A percentile compares a stretch with the other conserved stretches of the same genome.
Conservation (phyloP, 2,797 vertebrate species). For the Staurois parvus region DNA sequence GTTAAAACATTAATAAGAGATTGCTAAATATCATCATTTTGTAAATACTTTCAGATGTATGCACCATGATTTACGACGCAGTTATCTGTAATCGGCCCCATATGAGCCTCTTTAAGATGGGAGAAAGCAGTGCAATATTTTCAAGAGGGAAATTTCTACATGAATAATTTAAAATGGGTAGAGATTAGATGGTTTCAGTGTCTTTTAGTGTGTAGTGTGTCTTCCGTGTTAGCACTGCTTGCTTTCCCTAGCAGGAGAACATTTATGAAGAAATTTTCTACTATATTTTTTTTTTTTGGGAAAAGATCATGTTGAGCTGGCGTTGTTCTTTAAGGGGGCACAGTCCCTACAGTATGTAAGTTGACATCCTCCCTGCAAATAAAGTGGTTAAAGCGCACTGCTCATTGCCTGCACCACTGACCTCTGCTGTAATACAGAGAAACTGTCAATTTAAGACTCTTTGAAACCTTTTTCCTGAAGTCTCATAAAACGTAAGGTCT, state of each 20-base stretch:
- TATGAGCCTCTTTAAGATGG: constrained; percentile 17
- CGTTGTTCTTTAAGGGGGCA: too few relatives aligned
- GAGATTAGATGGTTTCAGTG: neutral
- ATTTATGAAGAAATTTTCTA: neutral
- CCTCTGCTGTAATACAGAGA: too few relatives aligned
- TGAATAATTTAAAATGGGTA: constrained; percentile 28
- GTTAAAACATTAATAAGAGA: constrained; percentile 28
- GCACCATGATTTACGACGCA: constrained; percentile 27
- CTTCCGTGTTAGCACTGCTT: neutral
- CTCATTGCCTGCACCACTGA: too few relatives aligned
- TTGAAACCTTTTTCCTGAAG: too few relatives aligned
- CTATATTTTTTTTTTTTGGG: too few relatives aligned
- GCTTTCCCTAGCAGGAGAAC: too few relatives aligned
- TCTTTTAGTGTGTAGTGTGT: neutral
- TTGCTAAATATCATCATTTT: constrained; percentile 32
- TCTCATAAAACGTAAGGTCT: too few relatives aligned
- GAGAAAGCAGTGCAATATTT: neutral
- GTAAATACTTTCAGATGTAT: constrained; percentile 26
- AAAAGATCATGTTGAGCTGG: too few relatives aligned
- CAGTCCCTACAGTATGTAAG: too few relatives aligned
- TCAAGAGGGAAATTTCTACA: neutral
- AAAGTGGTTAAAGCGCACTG: too few relatives aligned
- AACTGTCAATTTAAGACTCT: too few relatives aligned
- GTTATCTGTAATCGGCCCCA: constrained; percentile 41
- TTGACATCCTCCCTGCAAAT: too few relatives aligned